Evolutionary conservation across 2,797 vertebrate species (phyloP), one percentile per base, ranked within the genome.

Genomic region (Coranthus polyacanthus): DNA sequence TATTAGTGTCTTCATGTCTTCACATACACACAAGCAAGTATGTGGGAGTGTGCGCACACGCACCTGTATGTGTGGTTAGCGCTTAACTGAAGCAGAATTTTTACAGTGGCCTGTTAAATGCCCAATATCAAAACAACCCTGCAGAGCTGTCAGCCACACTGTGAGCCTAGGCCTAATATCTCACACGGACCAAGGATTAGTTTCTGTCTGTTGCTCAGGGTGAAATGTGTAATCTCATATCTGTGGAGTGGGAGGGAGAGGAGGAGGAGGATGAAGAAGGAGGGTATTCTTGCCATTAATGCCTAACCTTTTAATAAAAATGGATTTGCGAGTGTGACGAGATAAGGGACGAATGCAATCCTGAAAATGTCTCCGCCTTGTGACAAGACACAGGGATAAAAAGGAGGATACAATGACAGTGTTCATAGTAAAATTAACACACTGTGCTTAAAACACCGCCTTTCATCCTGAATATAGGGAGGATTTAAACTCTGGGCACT

Each of bases 191-290:
- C 15, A 13, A 18, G 81, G 89, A 91, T 93, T 93, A 87, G 85
- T 88, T 87, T 91, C 85, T 87, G 87, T 89, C 90, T 88, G 82
- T 79, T 82, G 92, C 90, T 87, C 78, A 32, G 79, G 86, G 87
- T 88, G 84, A 90, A 89, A 92, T 75, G 65, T 91, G 78, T 89
- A 90, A 93, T 93, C 91, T 91, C 80, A 66, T 82, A 90, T 89
- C 84, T 86, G 74, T 82, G 77, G 79, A 80, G 77, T 72, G 71
- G 67, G 72, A 81, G 55, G 69, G 57, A 57, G 76, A 66, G 29
- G 29, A 21, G 29, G 29, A 21, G 69, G 59, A 69, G 72, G 52
- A 59, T 74, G 73, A 75, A 62, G 61, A 74, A 79, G 59, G 53
- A 70, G 82, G 84, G 82, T 82, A 79, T 85, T 81, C 60, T 76